Evolutionary conservation across 2,113 vertebrate species (phyloP), one percentile per base, ranked within the genome.

Genomic region (Galeopterus variegatus): DNA sequence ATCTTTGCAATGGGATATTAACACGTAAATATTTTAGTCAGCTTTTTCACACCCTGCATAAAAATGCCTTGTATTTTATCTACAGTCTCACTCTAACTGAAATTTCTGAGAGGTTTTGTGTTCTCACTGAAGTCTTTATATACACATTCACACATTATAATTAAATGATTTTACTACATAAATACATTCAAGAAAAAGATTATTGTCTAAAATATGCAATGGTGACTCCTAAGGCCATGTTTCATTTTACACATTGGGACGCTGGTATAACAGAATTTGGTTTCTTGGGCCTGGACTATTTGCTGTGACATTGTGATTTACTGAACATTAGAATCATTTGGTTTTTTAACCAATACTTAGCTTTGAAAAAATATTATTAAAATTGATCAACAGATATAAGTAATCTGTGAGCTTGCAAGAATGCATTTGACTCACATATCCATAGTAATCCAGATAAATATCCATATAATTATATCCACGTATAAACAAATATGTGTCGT

Each of bases 11-110:
- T 88, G 76, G 87, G 94, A 97, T 97, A 98, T 98, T 97, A 98
- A 97, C 95, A 96, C 90, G 96, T 97, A 98, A 98, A 98, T 98
- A 98, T 98, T 98, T 98, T 96, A 98, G 97, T 98, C 96, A 94
- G 93, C 80, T 97, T 97, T 97, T 98, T 98, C 97, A 97, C 97
- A 97, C 95, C 91, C 70, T 70, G 65, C 92, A 96, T 97, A 97
- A 97, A 98, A 98, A 97, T 97, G 85, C 62, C 95, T 73, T 95
- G 50, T 80, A 82, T 95, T 96, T 97, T 97, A 1, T 50, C 95
- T 97, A 80, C 88, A 94, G 2, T 97, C 94, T 97, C 96, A 97
- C 65, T 90, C 23, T 50, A 98, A 96, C 94, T 97, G 88, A 97
- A 83, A 21, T 83, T 97, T 98, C 93, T 75, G 73, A 97, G 92